Percentiles rank a stretch among this genome's conserved stretches.
Evolutionary conservation across 2,888 invertebrate species (phyloP).

Genomic region (Siphlonurus alternatus): DNA sequence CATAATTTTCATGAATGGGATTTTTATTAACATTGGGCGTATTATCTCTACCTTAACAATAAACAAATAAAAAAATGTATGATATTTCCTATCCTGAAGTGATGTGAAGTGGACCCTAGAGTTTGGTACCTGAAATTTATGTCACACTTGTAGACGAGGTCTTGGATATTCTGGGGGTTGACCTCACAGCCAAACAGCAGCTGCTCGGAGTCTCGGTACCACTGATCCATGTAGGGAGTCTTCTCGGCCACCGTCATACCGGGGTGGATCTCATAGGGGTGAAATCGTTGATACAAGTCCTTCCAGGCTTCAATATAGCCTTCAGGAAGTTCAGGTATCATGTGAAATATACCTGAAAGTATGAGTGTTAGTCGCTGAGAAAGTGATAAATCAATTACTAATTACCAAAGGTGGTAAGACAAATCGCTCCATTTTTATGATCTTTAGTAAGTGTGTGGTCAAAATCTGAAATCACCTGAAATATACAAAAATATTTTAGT

Average conservation of each 20-base stretch:
- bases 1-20: too few species aligned
- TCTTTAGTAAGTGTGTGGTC: constrained; percentile 77
- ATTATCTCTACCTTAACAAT: too few species aligned
- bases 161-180: constrained; percentile 15
- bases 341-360: constrained; percentile 54
- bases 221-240: constrained; percentile 56
- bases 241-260: constrained; percentile 53
- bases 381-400: constrained; percentile 12
- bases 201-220: constrained; percentile 53
- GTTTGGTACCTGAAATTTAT: constrained; percentile 17
- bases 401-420: constrained; percentile 67
- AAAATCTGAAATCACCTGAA: constrained; percentile 77
- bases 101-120: too few species aligned
- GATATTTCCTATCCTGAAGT: too few species aligned
- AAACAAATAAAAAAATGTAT: too few species aligned
- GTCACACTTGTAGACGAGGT: constrained; percentile 15
- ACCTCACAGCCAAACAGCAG: constrained; percentile 26
- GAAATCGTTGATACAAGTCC: constrained; percentile 49
- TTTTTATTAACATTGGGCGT: too few species aligned
- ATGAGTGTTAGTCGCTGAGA: too few species aligned
- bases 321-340: constrained; percentile 50
- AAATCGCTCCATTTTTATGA: constrained; percentile 42
- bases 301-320: constrained; percentile 42
- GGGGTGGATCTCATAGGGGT: constrained; percentile 72
- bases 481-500: too few species aligned